phyloP scores from a whole-genome alignment of 2,797 vertebrate species.

The Aphelocoma californica region DNA sequence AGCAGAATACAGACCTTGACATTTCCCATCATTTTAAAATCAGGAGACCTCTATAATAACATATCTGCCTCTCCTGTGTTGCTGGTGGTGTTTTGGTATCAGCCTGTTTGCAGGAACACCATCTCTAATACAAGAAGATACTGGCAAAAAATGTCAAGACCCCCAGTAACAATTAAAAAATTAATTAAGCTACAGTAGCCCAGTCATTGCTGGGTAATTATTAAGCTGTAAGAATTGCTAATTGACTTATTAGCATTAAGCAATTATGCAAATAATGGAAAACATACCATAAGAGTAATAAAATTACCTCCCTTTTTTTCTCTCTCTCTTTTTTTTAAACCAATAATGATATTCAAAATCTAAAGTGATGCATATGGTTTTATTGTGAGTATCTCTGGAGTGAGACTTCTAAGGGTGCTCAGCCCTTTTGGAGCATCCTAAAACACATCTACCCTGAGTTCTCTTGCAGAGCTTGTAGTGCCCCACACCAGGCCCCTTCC shows the following conservation, averaged over 20 bases:
- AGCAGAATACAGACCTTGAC: neutral
- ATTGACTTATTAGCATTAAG: slow-evolving; percentile 73
- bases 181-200: slow-evolving; percentile 65
- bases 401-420: neutral
- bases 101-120: neutral
- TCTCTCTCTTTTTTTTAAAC: neutral
- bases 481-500: neutral
- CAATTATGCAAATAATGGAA: slow-evolving; percentile 73
- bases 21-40: neutral
- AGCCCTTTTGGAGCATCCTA: neutral
- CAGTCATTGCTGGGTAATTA: slow-evolving; percentile 63
- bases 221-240: slow-evolving; percentile 71
- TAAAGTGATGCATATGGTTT: neutral
- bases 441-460: neutral
- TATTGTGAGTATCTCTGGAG: neutral
- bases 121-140: neutral
- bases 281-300: slow-evolving; percentile 58
- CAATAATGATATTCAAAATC: slow-evolving; percentile 6
- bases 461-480: neutral
- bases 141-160: slow-evolving; percentile 26
- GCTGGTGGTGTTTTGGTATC: neutral
- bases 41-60: neutral
- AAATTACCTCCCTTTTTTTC: neutral
- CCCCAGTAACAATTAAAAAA: slow-evolving; percentile 71
- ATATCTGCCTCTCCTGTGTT: neutral